Percentiles rank a stretch among this genome's conserved stretches.
Evolutionary conservation across 2,113 vertebrate genomes (phyloP).

Genomic region (Xiphophorus maculatus): DNA sequence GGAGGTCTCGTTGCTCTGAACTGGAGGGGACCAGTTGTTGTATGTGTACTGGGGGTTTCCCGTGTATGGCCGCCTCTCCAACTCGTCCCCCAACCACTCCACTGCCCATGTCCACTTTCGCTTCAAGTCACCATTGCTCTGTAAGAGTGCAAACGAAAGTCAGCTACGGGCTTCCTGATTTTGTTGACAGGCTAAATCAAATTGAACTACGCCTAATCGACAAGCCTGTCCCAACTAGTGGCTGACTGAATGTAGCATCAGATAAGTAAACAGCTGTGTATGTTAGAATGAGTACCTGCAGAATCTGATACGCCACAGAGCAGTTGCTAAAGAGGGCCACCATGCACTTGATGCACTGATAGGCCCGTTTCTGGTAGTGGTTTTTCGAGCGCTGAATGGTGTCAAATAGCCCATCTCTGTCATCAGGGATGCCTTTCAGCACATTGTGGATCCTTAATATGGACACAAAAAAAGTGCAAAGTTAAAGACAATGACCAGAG

Average conservation of each 20-base stretch:
- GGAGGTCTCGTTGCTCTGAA: constrained; percentile 99
- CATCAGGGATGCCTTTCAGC: constrained; percentile 98
- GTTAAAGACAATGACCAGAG: neutral
- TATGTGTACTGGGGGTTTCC: constrained; percentile 98
- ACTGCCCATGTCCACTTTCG: constrained; percentile 99
- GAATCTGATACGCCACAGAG: constrained; percentile 97
- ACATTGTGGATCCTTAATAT: constrained; percentile 95
- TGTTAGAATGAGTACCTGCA: constrained; percentile 83
- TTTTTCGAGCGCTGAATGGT: constrained; percentile 99
- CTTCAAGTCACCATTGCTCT: constrained; percentile 99
- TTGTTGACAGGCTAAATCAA: neutral
- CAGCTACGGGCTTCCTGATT: neutral
- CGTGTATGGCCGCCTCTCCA: constrained; percentile 95
- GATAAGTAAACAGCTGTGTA: no score
- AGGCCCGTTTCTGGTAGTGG: constrained; percentile 99
- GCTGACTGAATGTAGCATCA: no score
- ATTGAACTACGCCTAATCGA: neutral
- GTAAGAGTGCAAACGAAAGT: constrained; percentile 26
- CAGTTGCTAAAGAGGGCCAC: constrained; percentile 99
- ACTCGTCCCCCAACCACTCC: constrained; percentile 97
- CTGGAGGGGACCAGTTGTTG: constrained; percentile 98
- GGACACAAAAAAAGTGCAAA: constrained; percentile 10
- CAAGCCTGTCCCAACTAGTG: neutral
- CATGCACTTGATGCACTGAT: constrained; percentile 99
- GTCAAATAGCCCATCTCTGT: constrained; percentile 97